These are phyloP conservation scores for Himalopsyche tibetana DNA, from an alignment of 2,888 invertebrate genomes.

Conservation along the genomic window DNA sequence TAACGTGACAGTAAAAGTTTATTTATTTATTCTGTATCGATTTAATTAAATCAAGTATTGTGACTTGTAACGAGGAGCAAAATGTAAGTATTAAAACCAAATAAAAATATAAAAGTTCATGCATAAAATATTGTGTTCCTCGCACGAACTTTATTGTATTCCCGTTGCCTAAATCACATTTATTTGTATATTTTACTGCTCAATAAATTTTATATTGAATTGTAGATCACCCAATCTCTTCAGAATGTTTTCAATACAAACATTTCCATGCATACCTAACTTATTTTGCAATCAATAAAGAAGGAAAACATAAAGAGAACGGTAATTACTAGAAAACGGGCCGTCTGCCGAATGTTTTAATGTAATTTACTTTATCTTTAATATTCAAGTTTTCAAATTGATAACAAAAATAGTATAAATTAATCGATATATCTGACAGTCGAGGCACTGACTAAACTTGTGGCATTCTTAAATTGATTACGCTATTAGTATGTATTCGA, in stretches of 20 bases:
- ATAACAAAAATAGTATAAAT: background rate
- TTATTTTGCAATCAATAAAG: constrained; percentile 20
- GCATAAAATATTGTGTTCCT: too few relatives aligned
- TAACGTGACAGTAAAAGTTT: background rate
- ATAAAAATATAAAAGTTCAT: background rate
- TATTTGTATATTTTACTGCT: too few relatives aligned
- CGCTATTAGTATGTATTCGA: too few relatives aligned
- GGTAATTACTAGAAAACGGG: constrained; percentile 1
- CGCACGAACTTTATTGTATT: too few relatives aligned
- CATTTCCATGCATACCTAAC: background rate
- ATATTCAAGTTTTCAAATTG: background rate
- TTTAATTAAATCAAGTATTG: background rate
- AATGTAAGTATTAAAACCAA: background rate
- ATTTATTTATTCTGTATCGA: background rate
- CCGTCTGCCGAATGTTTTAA: background rate
- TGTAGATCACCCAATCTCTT: background rate
- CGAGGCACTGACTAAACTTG: too few relatives aligned
- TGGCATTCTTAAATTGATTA: too few relatives aligned
- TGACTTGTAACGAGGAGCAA: background rate
- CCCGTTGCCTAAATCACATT: too few relatives aligned
- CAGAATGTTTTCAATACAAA: constrained; percentile 2
- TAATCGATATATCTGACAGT: background rate
- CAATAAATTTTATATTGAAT: background rate
- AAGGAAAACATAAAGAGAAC: constrained; percentile 20
- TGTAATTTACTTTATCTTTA: background rate